phyloP scores from a whole-genome alignment of 2,797 vertebrate genomes.

The Notamacropus eugenii region DNA sequence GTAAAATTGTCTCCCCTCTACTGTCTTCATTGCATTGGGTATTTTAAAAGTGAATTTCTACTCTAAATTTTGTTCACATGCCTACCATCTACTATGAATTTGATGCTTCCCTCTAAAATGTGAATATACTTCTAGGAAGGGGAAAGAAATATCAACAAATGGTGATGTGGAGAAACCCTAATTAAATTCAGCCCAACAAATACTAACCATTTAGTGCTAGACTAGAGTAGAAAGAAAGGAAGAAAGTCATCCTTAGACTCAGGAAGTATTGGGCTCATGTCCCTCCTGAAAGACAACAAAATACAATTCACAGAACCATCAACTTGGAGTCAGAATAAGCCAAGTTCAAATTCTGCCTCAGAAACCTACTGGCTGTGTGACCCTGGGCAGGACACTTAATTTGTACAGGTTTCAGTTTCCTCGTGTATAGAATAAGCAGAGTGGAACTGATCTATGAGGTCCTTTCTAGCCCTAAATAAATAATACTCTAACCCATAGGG shows the following conservation, averaged over 20 bases:
- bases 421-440: no score
- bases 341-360: background rate
- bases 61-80: background rate
- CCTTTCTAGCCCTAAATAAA: no score
- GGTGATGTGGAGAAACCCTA: background rate
- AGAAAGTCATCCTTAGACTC: background rate
- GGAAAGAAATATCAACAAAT: background rate
- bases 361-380: background rate
- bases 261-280: background rate
- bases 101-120: background rate
- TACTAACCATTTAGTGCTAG: background rate
- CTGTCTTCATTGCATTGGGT: background rate
- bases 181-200: background rate
- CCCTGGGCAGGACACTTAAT: no score
- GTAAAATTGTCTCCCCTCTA: constrained; percentile 71
- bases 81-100: background rate
- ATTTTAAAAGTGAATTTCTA: constrained; percentile 10
- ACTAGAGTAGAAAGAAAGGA: background rate
- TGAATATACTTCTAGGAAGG: background rate
- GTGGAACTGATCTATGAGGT: no score
- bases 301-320: background rate
- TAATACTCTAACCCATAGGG: no score
- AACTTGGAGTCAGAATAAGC: background rate
- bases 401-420: no score
- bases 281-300: background rate